Evolutionary conservation across 2,797 vertebrate species (phyloP).

Genomic region (Denticeps clupeoides): DNA sequence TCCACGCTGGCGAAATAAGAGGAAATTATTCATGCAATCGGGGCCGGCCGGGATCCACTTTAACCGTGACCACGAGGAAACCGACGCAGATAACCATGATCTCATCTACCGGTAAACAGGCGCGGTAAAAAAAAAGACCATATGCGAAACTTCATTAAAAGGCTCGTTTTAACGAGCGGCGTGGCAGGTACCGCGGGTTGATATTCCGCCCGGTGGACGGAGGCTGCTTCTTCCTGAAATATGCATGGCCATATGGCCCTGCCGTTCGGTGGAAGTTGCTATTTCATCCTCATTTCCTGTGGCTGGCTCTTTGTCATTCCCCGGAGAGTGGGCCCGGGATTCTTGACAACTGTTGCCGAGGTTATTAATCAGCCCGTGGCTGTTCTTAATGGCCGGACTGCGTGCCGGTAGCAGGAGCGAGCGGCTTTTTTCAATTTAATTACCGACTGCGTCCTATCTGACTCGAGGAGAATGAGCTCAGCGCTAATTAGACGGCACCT

Average conservation of each 20-base stretch:
- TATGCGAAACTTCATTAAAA: too few species aligned
- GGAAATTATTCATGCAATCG: too few species aligned
- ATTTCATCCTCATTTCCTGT: conserved; percentile 17
- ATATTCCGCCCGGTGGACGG: too few species aligned
- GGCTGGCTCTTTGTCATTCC: conserved; percentile 13
- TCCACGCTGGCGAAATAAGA: too few species aligned
- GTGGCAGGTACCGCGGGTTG: neutral
- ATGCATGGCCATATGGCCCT: conserved; percentile 28
- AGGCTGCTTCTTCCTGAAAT: too few species aligned
- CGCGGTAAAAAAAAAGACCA: too few species aligned
- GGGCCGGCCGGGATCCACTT: too few species aligned
- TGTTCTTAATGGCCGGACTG: conserved; percentile 30
- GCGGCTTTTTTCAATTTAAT: conserved; percentile 42
- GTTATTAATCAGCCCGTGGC: conserved; percentile 33
- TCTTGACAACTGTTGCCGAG: conserved; percentile 24
- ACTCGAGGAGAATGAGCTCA: conserved; percentile 26
- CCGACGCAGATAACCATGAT: too few species aligned
- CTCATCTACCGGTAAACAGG: too few species aligned
- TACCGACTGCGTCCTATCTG: conserved; percentile 27
- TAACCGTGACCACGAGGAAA: too few species aligned
- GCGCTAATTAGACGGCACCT: conserved; percentile 29
- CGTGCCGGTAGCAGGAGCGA: too few species aligned
- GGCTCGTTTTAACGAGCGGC: too few species aligned
- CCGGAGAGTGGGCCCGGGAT: conserved; percentile 18
- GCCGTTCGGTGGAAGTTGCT: conserved; percentile 14